phyloP scores from a whole-genome alignment of 2,113 vertebrate genomes.

The Anoplopoma fimbria region DNA sequence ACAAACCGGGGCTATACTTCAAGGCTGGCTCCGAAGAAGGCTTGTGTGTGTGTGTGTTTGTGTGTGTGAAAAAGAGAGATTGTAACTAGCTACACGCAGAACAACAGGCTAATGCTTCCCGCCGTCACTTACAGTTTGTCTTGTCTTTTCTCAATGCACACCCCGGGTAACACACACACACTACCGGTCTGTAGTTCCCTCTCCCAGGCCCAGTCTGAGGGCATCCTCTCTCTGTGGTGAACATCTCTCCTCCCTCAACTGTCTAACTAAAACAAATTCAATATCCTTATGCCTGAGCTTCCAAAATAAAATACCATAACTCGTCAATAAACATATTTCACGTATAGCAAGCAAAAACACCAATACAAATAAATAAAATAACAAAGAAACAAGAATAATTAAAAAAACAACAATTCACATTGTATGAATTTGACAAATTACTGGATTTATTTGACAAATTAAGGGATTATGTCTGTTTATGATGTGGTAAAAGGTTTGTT shows the following conservation, averaged over 20 bases:
- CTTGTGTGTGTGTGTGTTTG: not conserved
- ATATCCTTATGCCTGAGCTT: not conserved
- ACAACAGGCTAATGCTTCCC: conserved; percentile 42
- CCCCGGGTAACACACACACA: conserved; percentile 9
- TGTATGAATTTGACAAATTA: not conserved
- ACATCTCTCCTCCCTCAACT: not conserved
- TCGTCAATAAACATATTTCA: not conserved
- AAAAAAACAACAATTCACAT: not conserved
- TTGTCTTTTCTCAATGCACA: conserved; percentile 26
- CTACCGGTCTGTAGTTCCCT: not conserved
- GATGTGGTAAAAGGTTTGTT: not conserved
- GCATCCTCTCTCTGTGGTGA: not conserved
- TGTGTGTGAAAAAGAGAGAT: not conserved
- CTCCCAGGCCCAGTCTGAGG: conserved; percentile 8
- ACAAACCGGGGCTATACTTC: conserved; percentile 70
- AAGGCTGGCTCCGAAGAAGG: conserved; percentile 47
- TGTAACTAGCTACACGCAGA: conserved; percentile 37
- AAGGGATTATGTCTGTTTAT: not conserved
- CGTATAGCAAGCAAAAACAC: not conserved
- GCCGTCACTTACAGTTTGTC: conserved; percentile 24
- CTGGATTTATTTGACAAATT: too few relatives aligned
- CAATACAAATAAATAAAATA: not conserved
- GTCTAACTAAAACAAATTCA: not conserved
- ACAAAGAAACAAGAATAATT: not conserved
- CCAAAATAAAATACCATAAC: not conserved